phyloP scores from a whole-genome alignment of 1,140 invertebrate species.

The Planococcus citri region DNA sequence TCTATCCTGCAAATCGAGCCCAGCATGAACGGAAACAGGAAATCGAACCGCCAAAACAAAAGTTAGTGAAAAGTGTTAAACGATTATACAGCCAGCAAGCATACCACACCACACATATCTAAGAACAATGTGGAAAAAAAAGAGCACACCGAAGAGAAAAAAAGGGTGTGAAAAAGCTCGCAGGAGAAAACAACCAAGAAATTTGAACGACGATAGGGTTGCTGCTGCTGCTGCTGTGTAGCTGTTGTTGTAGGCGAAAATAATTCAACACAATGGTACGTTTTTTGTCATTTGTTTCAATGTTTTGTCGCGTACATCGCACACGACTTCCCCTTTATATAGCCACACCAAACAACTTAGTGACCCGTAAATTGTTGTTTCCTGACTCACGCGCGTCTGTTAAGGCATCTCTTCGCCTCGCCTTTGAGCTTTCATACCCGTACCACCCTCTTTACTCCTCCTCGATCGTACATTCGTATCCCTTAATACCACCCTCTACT shows the following conservation, averaged over 20 bases:
- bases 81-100: background rate
- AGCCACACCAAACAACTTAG: slow-evolving; percentile 9
- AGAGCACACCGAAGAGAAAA: background rate
- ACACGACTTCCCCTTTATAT: background rate
- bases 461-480: background rate
- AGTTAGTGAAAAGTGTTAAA: slow-evolving; percentile 7
- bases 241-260: background rate
- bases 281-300: slow-evolving; percentile 15
- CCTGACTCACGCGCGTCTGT: background rate
- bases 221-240: no score
- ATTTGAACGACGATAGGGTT: no score
- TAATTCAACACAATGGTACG: background rate
- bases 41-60: background rate
- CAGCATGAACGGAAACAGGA: no score
- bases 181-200: background rate
- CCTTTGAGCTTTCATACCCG: background rate
- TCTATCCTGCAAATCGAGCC: no score
- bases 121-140: no score
- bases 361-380: slow-evolving; percentile 19
- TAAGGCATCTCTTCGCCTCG: background rate
- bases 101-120: no score
- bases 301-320: background rate
- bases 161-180: no score
- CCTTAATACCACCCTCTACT: background rate
- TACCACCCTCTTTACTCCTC: no score